Base-by-base conservation (phyloP, 2,797 vertebrate genomes). In the Pseudochaenichthys georgianus region DNA sequence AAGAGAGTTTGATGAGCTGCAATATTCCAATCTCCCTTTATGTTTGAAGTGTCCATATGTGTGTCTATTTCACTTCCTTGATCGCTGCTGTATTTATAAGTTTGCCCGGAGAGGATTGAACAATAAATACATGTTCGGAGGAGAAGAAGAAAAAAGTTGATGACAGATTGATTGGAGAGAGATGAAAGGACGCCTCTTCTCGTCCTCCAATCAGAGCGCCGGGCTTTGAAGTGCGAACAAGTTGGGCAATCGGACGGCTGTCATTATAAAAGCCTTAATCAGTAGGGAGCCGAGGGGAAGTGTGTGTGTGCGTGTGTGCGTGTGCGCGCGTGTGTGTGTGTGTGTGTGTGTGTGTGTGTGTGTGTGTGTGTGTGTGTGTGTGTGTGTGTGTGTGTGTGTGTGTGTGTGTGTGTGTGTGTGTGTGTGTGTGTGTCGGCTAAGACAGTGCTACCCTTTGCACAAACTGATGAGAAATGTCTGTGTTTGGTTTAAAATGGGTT, bases 191-290 rank as follows among this genome's bases (percentile, higher is more conserved):
- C 31, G 10, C 61, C 64, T 76, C 50, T 57, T 74, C 75, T 72
- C 45, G 53, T 82, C 76, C 59, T 85, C 75, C 77, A 87, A 88
- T 88, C 82, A 81, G 13, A 34, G 17, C 17, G 23, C 13, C 19
- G 15, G 16, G 46, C 79, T 89, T 89, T 90, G 85, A 91, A 83
- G 80, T 86, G 84, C 1, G 64, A 89, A 89, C 82, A 86, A 76
- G 70, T 70, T 65, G 53, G 82, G 45, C 61, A 69, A 50, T 75
- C 4, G 11, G 60, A 64, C 50, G 64, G 64, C 66, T 84, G 65
- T 82, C 77, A 92, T 90, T 84, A 87, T 70, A 70, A 78, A 92
- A 83, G 79, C 87, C 72, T 82, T 87, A 75, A 89, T 84, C 86
- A 87, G 71, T 52, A 74, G 73, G 74, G 74, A 82, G 65, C 55